Base-by-base conservation (phyloP, 2,797 vertebrate genomes). In the Pelodytes ibericus region DNA sequence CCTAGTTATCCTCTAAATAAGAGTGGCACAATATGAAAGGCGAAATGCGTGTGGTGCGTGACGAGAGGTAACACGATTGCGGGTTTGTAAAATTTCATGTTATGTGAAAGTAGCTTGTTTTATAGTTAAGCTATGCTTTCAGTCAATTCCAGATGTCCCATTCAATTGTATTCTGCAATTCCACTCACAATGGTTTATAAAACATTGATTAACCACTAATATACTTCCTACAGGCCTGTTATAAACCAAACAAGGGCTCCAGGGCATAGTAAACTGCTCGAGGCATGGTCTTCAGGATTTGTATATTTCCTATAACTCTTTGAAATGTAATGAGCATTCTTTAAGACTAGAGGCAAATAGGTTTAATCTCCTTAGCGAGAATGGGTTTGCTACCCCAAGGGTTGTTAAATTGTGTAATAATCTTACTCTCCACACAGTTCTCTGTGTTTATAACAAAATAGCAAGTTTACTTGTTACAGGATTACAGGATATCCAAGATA, bases 261-360 rank as follows among this genome's bases (percentile, higher is more conserved):
- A 2, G 2, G 60, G 30, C 27, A 39, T 7, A 39, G 30, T 62
- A 39, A 62, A 36, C 5, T 36, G 60, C 60, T 36, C 30, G 18
- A 36, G 31, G 30, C 60, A 22, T 39, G 20, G 18, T 20, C 60
- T 62, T n/a, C 9, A 10, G 11, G 18, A 24, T 22, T 36, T 22
- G 31, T 62, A 33, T 7, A n/a, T 33, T 18, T 62, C n/a, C 60
- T 30, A 30, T 60, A 62, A 36, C 2, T 62, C 60, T 62, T 29
- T 24, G 31, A 62, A 47, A 67, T 51, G 64, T 53, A 70, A 39
- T 70, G 47, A 70, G 67, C 31, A 24, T 26, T 18, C 31, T 70
- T 39, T 39, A 47, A 65, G 39, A 47, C 63, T n/a, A n/a, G 41
- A 65, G 63, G 39, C 63, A n/a, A 7, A 47, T 25, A 24, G 47